Evolutionary conservation across 2,888 invertebrate genomes (phyloP).

Genomic region (Carabus problematicus): DNA sequence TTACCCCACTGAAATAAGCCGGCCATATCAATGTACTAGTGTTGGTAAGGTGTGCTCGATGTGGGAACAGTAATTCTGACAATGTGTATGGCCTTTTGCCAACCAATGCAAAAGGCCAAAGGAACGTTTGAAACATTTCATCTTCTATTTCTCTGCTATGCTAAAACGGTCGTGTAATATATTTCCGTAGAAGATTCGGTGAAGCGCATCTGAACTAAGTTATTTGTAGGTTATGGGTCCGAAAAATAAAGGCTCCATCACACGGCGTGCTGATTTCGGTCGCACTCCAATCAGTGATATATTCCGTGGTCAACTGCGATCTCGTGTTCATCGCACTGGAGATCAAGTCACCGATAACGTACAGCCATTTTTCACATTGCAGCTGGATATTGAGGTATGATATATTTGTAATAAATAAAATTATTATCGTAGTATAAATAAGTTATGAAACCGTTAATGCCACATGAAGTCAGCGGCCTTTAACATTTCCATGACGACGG

Average conservation of each 20-base stretch:
- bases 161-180: too few species aligned
- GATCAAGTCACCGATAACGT: conserved; percentile 87
- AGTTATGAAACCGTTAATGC: not conserved
- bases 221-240: conserved; percentile 77
- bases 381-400: conserved; percentile 89
- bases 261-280: conserved; percentile 81
- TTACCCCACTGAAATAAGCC: conserved; percentile 45
- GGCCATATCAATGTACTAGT: conserved; percentile 37
- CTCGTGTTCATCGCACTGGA: conserved; percentile 77
- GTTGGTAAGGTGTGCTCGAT: conserved; percentile 43
- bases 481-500: conserved; percentile 19
- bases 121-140: conserved; percentile 33
- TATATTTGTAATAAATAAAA: too few species aligned
- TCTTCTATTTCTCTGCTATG: conserved; percentile 7
- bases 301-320: conserved; percentile 90
- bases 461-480: conserved; percentile 36
- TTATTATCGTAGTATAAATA: too few species aligned
- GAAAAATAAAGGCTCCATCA: conserved; percentile 87
- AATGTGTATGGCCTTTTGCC: conserved; percentile 36
- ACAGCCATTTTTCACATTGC: conserved; percentile 95
- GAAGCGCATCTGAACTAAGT: conserved; percentile 5
- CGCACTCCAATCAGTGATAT: conserved; percentile 91
- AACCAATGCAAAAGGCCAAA: conserved; percentile 25
- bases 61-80: conserved; percentile 41
- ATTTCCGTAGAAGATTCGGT: too few species aligned